Evolutionary conservation across 2,113 vertebrate genomes (phyloP).

Genomic region (Sturnus vulgaris): DNA sequence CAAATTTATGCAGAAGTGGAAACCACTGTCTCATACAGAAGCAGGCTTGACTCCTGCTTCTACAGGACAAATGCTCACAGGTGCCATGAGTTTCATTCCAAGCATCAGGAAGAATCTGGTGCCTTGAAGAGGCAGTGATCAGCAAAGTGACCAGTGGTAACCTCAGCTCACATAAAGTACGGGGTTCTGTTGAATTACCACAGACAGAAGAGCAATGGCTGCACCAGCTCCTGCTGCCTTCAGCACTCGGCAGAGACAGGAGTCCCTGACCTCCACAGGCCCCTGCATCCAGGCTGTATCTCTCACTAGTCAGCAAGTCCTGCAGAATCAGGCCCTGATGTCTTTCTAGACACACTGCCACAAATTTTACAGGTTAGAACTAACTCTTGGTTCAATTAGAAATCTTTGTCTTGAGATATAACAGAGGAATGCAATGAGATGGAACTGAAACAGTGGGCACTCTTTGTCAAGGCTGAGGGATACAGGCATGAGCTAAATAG

Average conservation of each 20-base stretch:
- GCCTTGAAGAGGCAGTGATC: neutral
- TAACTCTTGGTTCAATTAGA: neutral
- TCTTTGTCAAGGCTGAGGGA: neutral
- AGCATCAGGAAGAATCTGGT: neutral
- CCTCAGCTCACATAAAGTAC: neutral
- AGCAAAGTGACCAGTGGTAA: neutral
- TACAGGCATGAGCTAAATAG: neutral
- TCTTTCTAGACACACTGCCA: neutral
- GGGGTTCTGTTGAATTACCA: neutral
- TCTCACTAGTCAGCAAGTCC: neutral
- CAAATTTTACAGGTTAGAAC: neutral
- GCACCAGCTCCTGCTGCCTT: neutral
- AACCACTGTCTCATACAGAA: neutral
- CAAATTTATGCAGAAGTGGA: neutral
- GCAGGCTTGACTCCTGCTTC: neutral
- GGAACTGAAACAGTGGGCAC: neutral
- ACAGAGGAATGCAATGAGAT: neutral
- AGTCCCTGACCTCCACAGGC: neutral
- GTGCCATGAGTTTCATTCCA: neutral
- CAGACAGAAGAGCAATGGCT: neutral
- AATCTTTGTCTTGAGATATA: neutral
- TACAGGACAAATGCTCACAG: neutral
- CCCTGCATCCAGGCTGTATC: accelerated
- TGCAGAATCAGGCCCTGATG: neutral
- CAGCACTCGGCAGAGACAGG: neutral